Percentiles rank a stretch among this genome's conserved stretches.
Conservation (phyloP, 2,113 vertebrate species). For the Felis chaus region DNA sequence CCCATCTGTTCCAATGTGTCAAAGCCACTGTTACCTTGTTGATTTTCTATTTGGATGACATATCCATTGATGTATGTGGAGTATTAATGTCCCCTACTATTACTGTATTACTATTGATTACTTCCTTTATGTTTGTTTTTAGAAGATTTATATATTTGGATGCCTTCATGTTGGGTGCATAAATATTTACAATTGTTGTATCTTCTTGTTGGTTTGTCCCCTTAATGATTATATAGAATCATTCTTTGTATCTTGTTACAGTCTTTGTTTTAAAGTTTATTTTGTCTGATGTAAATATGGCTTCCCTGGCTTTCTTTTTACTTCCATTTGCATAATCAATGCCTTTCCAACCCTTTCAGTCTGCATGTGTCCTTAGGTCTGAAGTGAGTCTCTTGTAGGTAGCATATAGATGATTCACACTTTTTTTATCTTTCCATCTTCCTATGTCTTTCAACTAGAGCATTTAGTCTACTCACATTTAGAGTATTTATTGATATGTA, state of each 20-base stretch:
- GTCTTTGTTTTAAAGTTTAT: background rate
- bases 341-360: background rate
- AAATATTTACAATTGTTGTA: background rate
- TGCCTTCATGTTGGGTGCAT: background rate
- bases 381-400: background rate
- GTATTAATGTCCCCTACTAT: background rate
- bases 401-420: background rate
- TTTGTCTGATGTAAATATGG: background rate
- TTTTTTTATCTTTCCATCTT: background rate
- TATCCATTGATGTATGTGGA: background rate
- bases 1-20: background rate
- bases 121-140: background rate
- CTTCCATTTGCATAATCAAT: background rate
- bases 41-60: background rate
- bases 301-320: background rate
- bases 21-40: background rate
- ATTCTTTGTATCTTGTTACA: background rate
- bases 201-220: background rate
- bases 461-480: background rate
- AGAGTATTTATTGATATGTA: background rate
- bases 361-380: background rate
- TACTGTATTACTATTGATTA: background rate
- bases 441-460: background rate
- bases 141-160: background rate
- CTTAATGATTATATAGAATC: background rate